Evolutionary conservation across 2,797 vertebrate species (phyloP).

Genomic region (Garrulus glandarius): DNA sequence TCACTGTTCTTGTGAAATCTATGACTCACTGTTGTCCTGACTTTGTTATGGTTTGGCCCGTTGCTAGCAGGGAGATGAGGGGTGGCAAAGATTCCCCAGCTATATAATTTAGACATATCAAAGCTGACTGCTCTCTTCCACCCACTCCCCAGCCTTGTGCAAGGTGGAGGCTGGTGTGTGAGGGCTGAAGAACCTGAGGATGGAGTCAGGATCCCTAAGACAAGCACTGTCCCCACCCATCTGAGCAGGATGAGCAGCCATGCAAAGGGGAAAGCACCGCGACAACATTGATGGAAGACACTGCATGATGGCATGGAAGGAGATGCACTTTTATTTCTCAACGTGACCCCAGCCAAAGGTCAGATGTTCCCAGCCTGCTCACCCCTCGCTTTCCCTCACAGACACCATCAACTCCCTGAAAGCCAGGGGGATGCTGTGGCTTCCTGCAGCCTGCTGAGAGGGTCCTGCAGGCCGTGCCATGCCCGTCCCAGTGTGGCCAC

Average conservation of each 20-base stretch:
- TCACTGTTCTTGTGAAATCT: slow-evolving; percentile 24
- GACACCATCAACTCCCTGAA: neutral
- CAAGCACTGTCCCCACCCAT: neutral
- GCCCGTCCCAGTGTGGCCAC: neutral
- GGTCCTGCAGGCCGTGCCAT: fast-evolving
- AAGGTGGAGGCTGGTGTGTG: neutral
- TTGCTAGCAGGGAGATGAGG: neutral
- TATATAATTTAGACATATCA: neutral
- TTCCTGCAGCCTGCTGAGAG: neutral
- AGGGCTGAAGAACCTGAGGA: neutral
- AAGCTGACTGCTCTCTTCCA: slow-evolving; percentile 9
- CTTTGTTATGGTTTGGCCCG: neutral
- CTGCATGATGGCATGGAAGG: neutral
- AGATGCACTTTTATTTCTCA: neutral
- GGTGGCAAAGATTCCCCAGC: neutral
- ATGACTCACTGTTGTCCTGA: slow-evolving; percentile 48
- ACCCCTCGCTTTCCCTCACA: neutral
- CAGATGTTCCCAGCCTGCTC: neutral
- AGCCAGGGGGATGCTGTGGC: neutral
- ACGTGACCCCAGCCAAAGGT: neutral
- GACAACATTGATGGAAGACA: neutral
- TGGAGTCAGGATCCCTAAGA: neutral
- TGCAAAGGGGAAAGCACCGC: neutral
- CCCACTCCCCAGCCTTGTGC: neutral
- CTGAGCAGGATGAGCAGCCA: neutral